These are phyloP conservation scores for Nyctibius grandis DNA, from an alignment of 2,797 vertebrate species.

Conservation along the genomic window DNA sequence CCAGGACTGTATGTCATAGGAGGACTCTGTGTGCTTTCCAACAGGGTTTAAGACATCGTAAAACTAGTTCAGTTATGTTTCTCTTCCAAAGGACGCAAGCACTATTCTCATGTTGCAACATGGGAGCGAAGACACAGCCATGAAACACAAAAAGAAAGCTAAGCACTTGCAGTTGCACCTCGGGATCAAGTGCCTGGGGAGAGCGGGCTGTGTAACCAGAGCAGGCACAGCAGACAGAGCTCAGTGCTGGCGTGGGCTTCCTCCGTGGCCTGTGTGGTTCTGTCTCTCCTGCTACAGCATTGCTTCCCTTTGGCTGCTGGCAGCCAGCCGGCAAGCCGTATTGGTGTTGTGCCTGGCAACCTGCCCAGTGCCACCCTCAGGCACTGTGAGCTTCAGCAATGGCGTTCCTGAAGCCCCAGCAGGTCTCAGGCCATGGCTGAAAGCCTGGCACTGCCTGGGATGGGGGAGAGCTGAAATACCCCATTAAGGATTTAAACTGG, in stretches of 20 bases:
- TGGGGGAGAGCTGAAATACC: background rate
- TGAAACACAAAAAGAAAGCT: background rate
- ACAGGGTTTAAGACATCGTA: background rate
- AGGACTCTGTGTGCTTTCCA: background rate
- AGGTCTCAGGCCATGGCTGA: rapidly evolving
- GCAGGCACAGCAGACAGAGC: rapidly evolving
- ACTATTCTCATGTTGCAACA: background rate
- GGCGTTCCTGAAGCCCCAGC: background rate
- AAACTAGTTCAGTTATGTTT: background rate
- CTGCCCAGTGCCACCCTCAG: background rate
- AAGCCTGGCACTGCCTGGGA: background rate
- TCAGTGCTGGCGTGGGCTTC: rapidly evolving
- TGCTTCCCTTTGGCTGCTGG: background rate
- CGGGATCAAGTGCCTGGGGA: background rate
- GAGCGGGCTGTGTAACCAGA: background rate
- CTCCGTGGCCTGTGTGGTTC: background rate
- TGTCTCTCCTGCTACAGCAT: background rate
- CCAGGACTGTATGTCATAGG: background rate
- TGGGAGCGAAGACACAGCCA: background rate
- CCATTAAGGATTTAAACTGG: background rate
- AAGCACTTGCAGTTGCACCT: background rate
- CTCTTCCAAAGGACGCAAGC: background rate
- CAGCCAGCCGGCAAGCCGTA: background rate
- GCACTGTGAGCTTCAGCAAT: rapidly evolving
- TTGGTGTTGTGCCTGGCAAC: no score